A percentile compares a stretch with the other conserved stretches of the same genome.
Conservation (phyloP, 2,888 invertebrate genomes). For the Plagodis dolabraria region DNA sequence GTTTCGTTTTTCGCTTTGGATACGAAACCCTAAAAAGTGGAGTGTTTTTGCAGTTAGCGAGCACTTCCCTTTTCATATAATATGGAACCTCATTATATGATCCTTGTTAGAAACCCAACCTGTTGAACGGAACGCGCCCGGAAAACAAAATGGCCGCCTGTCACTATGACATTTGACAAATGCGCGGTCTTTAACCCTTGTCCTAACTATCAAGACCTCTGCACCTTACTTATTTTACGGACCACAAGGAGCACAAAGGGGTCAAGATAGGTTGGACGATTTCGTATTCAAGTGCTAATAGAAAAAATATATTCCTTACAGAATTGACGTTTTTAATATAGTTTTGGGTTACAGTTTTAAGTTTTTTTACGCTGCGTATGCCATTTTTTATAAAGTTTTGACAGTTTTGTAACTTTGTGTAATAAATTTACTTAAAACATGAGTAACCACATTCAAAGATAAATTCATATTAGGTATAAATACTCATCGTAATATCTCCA, state of each 20-base stretch:
- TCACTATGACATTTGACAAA: slow-evolving; percentile 43
- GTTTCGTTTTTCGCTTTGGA: not conserved
- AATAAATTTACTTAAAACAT: no score
- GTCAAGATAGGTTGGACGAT: slow-evolving; percentile 29
- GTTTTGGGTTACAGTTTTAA: slow-evolving; percentile 12
- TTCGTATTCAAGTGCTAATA: slow-evolving; percentile 27
- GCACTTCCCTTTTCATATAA: not conserved
- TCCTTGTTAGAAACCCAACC: slow-evolving; percentile 20
- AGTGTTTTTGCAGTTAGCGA: not conserved
- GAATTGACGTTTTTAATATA: slow-evolving; percentile 34
- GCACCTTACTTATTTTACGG: slow-evolving; percentile 15
- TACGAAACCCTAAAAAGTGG: not conserved
- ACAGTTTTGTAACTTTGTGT: no score
- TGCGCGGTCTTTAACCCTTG: slow-evolving; percentile 29
- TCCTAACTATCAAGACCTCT: slow-evolving; percentile 20
- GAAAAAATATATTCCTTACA: slow-evolving; percentile 23
- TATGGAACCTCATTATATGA: no score
- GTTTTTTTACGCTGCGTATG: no score
- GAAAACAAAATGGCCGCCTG: slow-evolving; percentile 40
- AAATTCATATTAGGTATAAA: no score
- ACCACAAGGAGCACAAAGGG: slow-evolving; percentile 9
- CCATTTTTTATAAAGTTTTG: no score
- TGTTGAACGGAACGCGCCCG: slow-evolving; percentile 33
- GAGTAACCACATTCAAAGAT: no score
- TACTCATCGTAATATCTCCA: no score